Evolutionary conservation across 2,797 vertebrate species (phyloP).

Genomic region (Gymnothorax javanicus): DNA sequence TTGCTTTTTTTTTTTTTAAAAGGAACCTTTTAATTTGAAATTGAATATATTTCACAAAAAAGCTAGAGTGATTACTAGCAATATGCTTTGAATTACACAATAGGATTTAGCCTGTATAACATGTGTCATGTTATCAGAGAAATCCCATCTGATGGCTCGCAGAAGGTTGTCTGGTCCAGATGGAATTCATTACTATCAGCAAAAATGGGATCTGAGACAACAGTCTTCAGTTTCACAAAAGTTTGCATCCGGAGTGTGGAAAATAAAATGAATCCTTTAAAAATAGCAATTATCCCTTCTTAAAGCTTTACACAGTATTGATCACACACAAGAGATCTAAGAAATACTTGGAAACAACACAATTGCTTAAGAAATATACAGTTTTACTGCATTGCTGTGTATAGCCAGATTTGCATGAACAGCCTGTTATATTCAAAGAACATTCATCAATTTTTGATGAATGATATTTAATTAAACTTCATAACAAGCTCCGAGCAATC

Average conservation of each 20-base stretch:
- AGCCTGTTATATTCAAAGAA: not conserved
- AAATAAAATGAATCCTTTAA: slow-evolving; percentile 23
- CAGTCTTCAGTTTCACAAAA: slow-evolving; percentile 18
- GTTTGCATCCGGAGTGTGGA: slow-evolving; percentile 5
- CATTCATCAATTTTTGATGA: not conserved
- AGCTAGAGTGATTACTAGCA: not conserved
- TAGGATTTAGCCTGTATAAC: not conserved
- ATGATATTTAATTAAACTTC: not conserved
- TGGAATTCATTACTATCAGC: slow-evolving; percentile 24
- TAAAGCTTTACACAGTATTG: slow-evolving; percentile 4
- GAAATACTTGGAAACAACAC: not conserved
- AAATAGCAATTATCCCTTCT: slow-evolving; percentile 23
- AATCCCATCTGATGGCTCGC: not conserved
- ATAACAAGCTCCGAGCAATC: slow-evolving; percentile 24
- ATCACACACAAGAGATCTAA: not conserved
- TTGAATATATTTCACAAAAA: not conserved
- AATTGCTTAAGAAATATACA: not conserved
- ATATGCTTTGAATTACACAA: not conserved
- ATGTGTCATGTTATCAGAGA: not conserved
- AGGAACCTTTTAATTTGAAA: not conserved
- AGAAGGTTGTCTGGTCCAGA: slow-evolving; percentile 1
- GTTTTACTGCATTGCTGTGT: not conserved
- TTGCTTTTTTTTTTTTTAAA: not conserved
- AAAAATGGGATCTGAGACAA: slow-evolving; percentile 10
- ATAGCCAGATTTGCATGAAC: not conserved